Evolutionary conservation across 2,797 vertebrate genomes (phyloP), one percentile per base, ranked within the genome.

Genomic region (Xyrichtys novacula): DNA sequence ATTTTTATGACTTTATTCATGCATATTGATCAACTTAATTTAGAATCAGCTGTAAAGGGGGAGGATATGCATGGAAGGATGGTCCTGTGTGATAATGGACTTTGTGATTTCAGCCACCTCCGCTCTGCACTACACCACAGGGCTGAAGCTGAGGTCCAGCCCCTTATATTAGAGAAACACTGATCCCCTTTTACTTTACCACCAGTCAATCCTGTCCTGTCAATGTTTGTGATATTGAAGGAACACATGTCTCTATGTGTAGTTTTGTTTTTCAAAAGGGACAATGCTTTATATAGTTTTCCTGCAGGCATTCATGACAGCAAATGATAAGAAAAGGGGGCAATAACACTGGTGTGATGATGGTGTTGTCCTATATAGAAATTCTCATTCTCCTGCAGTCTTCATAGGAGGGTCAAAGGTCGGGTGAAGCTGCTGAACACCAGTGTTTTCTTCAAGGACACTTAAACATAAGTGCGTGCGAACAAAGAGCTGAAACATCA

Each of bases 71-170:
- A 16, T 1, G 1, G 14, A 65, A 34, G 10, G 29, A 43, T 7
- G 28, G 3, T 10, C 1, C 15, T 71, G 83, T 85, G 76, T 76
- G 81, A 85, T 49, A 86, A 83, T 80, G 82, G 80, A 68, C 15
- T 3, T 36, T 58, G 54, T 6, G 0, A 1, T 31, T 17, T 50
- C 74, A 78, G 76, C 87, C 80, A 53, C 66, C 76, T 58, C 63
- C 49, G 52, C 48, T 43, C 60, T 60, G 50, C 48, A 14, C 50
- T 23, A 6, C 26, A 63, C 12, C 62, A 31, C 29, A 23, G 40
- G 53, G 48, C 54, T 84, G 57, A 38, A 72, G 65, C 68, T 53
- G 59, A 76, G 81, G 74, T 78, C 64, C 77, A 84, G 58, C 80
- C 72, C 54, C 53, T 49, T 36, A 22, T 38, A 48, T 36, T 50